A percentile compares a stretch with the other conserved stretches of the same genome.
These are phyloP conservation scores for Natrix natrix DNA, from an alignment of 2,797 vertebrate species.

Conservation along the genomic window DNA sequence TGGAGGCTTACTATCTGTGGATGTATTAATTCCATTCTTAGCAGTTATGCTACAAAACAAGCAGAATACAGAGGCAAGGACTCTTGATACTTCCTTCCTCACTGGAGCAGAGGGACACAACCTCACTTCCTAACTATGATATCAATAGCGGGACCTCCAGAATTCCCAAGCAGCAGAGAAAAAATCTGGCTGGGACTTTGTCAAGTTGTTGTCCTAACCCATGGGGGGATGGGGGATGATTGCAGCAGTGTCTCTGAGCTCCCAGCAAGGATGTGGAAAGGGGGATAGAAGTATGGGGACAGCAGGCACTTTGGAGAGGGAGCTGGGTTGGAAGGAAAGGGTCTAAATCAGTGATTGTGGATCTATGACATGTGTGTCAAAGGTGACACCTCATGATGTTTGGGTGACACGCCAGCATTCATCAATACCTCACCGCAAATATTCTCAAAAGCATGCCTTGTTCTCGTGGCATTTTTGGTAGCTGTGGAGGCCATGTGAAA, in stretches of 20 bases:
- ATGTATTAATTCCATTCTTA: neutral
- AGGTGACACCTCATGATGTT: neutral
- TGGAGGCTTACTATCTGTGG: neutral
- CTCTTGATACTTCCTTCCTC: neutral
- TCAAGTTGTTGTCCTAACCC: neutral
- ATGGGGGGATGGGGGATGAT: neutral
- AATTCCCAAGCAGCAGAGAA: neutral
- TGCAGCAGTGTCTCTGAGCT: neutral
- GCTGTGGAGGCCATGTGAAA: neutral
- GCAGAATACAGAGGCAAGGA: neutral
- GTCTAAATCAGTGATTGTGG: neutral
- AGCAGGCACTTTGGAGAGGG: constrained; percentile 15
- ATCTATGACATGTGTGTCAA: neutral
- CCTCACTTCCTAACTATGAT: neutral
- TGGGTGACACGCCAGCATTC: neutral
- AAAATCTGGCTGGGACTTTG: neutral
- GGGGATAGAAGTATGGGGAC: neutral
- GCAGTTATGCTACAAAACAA: neutral
- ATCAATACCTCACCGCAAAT: neutral
- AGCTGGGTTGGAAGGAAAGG: too few relatives aligned
- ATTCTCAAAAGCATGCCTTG: neutral
- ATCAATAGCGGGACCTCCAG: neutral
- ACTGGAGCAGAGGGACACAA: neutral
- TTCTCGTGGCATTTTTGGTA: neutral
- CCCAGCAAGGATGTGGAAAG: neutral